Conservation (phyloP, 2,888 invertebrate genomes). For the Onchidella celtica region DNA sequence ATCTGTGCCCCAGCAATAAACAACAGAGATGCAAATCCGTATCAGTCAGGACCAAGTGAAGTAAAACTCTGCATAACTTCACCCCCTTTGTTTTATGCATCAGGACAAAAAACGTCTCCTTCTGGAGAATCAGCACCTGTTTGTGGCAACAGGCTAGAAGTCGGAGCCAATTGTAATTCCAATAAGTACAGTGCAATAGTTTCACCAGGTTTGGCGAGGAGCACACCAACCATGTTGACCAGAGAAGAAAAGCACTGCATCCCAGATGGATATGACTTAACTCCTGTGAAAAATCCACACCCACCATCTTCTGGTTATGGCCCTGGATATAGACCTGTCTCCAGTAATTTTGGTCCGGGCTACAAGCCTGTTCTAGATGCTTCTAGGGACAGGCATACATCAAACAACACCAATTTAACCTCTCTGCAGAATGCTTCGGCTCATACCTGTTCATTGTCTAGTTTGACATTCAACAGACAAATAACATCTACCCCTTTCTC, state of each 20-base stretch:
- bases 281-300: neutral
- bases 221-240: neutral
- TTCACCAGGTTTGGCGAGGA: neutral
- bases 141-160: too few relatives aligned
- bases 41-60: neutral
- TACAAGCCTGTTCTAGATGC: conserved; percentile 53
- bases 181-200: neutral
- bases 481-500: conserved; percentile 9
- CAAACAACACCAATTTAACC: neutral
- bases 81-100: neutral
- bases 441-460: neutral
- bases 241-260: neutral
- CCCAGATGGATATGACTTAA: neutral
- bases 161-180: neutral
- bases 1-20: neutral
- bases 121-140: neutral
- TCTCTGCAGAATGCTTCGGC: conserved; percentile 8
- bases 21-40: conserved; percentile 2
- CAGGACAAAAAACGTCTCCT: neutral
- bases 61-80: neutral
- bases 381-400: conserved; percentile 34
- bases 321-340: conserved; percentile 17
- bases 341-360: neutral
- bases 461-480: neutral
- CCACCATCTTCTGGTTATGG: neutral